These are phyloP conservation scores for Phaetusa simplex DNA, from an alignment of 2,113 vertebrate genomes.

Conservation along the genomic window DNA sequence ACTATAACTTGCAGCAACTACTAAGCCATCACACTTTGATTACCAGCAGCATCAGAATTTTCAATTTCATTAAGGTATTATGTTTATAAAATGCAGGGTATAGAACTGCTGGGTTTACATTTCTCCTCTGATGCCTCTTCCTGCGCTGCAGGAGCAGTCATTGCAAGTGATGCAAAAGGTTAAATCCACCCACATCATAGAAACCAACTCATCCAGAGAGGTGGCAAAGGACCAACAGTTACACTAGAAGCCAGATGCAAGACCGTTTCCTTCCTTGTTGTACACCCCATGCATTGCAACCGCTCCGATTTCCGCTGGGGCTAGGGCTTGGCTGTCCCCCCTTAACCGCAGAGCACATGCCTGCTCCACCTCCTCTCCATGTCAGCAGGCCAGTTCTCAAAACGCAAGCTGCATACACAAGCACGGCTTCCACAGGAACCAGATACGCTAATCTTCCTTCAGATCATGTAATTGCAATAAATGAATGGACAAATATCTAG, in stretches of 20 bases:
- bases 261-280: constrained; percentile 38
- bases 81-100: background rate
- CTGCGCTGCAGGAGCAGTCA: background rate
- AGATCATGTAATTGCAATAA: background rate
- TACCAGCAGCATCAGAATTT: background rate
- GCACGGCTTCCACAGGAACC: background rate
- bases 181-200: constrained; percentile 8
- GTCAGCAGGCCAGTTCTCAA: background rate
- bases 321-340: background rate
- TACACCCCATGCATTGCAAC: background rate
- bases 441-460: background rate
- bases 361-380: background rate
- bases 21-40: background rate
- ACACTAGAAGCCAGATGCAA: background rate
- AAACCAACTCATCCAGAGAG: background rate
- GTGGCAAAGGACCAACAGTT: constrained; percentile 3
- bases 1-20: background rate
- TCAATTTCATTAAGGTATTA: background rate
- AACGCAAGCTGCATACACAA: background rate
- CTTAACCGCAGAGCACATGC: constrained; percentile 12
- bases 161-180: background rate
- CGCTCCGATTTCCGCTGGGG: background rate
- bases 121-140: background rate
- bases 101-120: background rate
- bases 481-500: background rate